A percentile compares a stretch with the other conserved stretches of the same genome.
These are phyloP conservation scores for Drosophila elegans DNA, from an alignment of 1,140 invertebrate genomes.

Conservation along the genomic window DNA sequence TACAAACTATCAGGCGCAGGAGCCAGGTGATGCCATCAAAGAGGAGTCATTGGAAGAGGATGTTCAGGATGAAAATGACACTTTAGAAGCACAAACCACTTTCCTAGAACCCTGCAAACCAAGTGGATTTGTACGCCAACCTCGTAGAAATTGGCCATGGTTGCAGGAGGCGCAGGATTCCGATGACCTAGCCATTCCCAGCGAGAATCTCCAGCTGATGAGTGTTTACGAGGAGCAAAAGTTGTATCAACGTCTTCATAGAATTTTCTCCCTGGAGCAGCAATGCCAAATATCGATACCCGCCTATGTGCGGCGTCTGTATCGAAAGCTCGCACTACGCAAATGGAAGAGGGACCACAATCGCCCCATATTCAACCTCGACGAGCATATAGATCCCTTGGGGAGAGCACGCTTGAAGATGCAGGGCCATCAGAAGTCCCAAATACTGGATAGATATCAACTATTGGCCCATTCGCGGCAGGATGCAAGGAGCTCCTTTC, in stretches of 20 bases:
- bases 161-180: conserved; percentile 45
- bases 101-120: conserved; percentile 55
- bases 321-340: conserved; percentile 87
- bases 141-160: conserved; percentile 77
- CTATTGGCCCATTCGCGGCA: conserved; percentile 55
- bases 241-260: conserved; percentile 85
- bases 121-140: conserved; percentile 69
- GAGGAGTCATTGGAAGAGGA: conserved; percentile 41
- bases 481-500: conserved; percentile 58
- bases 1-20: conserved; percentile 71
- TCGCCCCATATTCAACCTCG: conserved; percentile 87
- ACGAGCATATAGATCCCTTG: conserved; percentile 75
- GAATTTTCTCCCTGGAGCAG: conserved; percentile 49
- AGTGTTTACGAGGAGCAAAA: conserved; percentile 87
- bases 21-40: conserved; percentile 36
- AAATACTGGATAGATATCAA: conserved; percentile 85
- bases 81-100: background rate
- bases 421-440: conserved; percentile 52
- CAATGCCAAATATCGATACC: conserved; percentile 69
- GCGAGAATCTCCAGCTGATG: conserved; percentile 83
- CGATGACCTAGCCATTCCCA: conserved; percentile 2
- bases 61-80: conserved; percentile 36
- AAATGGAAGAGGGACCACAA: conserved; percentile 87
- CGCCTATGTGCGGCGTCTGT: conserved; percentile 85
- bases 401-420: conserved; percentile 27